Percentiles rank a stretch among this genome's conserved stretches.
These are phyloP conservation scores for mouse (Mus musculus) DNA, from an alignment of 2,113 vertebrate genomes.

Conservation along the genomic window GRCm39 chr5:99619501-99620000, in stretches of 20 bases:
- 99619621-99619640: constrained; percentile 11
- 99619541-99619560: constrained; percentile 15
- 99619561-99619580: not conserved
- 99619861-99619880: constrained; percentile 31
- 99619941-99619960: constrained; percentile 3
- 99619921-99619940: constrained; percentile 29
- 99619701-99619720: constrained; percentile 59
- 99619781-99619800: constrained; percentile 51
- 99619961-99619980: not conserved
- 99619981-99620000: not conserved
- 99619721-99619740: constrained; percentile 46
- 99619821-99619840: constrained; percentile 23
- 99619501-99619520: not conserved
- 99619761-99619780: constrained; percentile 61
- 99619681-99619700: constrained; percentile 53
- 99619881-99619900: constrained; percentile 29
- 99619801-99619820: not conserved
- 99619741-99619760: constrained; percentile 57
- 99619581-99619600: constrained; percentile 36
- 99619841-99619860: constrained; percentile 25
- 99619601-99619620: not conserved
- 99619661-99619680: constrained; percentile 63
- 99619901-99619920: not conserved
- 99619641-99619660: constrained; percentile 14
- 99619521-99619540: not conserved